Conservation (phyloP, 1,140 invertebrate genomes). For the Tribolium castaneum region DNA sequence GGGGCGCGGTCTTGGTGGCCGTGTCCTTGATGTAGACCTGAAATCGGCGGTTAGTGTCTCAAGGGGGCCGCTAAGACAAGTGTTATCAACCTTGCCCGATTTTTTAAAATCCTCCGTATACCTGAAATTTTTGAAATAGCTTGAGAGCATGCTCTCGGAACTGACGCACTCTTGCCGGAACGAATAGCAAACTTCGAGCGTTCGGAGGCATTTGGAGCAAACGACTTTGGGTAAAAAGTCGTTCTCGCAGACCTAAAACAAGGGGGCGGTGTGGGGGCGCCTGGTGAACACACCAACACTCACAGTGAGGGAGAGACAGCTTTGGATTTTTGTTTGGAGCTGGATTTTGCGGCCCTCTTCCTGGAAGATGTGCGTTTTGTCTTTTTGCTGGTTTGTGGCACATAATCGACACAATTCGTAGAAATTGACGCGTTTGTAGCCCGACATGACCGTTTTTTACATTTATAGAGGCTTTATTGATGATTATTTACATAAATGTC, state of each 20-base stretch:
- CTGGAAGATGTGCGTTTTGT: slow-evolving; percentile 75
- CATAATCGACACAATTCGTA: slow-evolving; percentile 78
- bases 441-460: slow-evolving; percentile 67
- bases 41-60: slow-evolving; percentile 38
- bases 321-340: slow-evolving; percentile 73
- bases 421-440: slow-evolving; percentile 75
- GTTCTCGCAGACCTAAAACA: slow-evolving; percentile 72
- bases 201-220: slow-evolving; percentile 73
- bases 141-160: slow-evolving; percentile 75
- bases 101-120: slow-evolving; percentile 72
- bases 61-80: background rate
- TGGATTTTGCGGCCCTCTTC: slow-evolving; percentile 73
- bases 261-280: background rate
- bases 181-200: slow-evolving; percentile 71
- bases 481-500: slow-evolving; percentile 37
- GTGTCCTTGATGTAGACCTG: slow-evolving; percentile 70
- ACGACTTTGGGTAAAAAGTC: slow-evolving; percentile 78
- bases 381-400: slow-evolving; percentile 72
- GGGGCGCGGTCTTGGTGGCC: slow-evolving; percentile 57
- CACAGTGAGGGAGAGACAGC: slow-evolving; percentile 73
- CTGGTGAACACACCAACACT: slow-evolving; percentile 5
- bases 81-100: slow-evolving; percentile 69
- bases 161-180: slow-evolving; percentile 75
- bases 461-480: slow-evolving; percentile 20
- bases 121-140: slow-evolving; percentile 72